These are phyloP conservation scores for Apotomis betuletana DNA, from an alignment of 2,888 invertebrate genomes.

Conservation along the genomic window DNA sequence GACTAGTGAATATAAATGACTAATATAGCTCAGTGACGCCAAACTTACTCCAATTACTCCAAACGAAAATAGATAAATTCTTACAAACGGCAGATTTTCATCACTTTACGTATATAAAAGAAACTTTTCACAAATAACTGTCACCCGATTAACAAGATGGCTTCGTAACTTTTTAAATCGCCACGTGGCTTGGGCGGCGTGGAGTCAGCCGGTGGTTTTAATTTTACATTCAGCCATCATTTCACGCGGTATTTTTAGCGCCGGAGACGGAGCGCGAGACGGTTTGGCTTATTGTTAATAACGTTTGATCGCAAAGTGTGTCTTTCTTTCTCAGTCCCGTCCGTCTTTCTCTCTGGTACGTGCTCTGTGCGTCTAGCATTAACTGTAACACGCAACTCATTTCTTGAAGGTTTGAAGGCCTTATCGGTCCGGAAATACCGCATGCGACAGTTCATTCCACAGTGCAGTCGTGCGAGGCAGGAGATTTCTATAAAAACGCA, in stretches of 20 bases:
- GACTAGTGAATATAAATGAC: background rate
- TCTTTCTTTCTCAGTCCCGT: no score
- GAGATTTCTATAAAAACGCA: no score
- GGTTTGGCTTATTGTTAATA: slow-evolving; percentile 32
- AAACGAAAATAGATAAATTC: background rate
- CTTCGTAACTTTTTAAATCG: slow-evolving; percentile 46
- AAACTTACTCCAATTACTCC: slow-evolving; percentile 15
- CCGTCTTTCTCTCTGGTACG: no score
- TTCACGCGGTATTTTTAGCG: slow-evolving; percentile 65
- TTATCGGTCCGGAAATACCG: no score
- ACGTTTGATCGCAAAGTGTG: background rate
- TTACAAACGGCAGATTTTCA: background rate
- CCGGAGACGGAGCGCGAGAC: slow-evolving; percentile 56
- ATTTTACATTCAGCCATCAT: slow-evolving; percentile 72
- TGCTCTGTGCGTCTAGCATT: no score
- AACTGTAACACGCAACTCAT: no score
- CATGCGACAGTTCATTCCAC: no score
- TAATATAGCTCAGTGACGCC: background rate
- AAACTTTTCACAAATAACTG: slow-evolving; percentile 43
- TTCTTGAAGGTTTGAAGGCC: no score
- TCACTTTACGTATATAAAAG: slow-evolving; percentile 11
- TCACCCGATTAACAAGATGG: slow-evolving; percentile 55
- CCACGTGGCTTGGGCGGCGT: slow-evolving; percentile 57
- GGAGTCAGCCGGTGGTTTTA: slow-evolving; percentile 54
- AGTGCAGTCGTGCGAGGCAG: no score